A percentile compares a stretch with the other conserved stretches of the same genome.
Conservation (phyloP, 2,797 vertebrate species). For the Decapterus maruadsi region DNA sequence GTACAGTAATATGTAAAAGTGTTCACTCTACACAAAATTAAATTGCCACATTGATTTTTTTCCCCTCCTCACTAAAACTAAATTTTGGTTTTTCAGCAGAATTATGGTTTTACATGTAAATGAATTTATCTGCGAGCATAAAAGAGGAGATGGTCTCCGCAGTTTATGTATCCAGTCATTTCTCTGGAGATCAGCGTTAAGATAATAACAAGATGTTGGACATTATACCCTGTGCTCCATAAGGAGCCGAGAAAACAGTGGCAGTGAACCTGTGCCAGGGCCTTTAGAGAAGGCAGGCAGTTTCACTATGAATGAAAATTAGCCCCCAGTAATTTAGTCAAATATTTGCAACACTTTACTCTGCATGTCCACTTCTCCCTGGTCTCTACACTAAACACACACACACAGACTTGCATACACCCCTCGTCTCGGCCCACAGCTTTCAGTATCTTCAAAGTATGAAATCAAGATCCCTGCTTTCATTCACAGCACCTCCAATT, state of each 20-base stretch:
- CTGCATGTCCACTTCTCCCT: background rate
- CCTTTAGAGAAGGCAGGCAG: conserved; percentile 31
- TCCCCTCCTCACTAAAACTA: conserved; percentile 41
- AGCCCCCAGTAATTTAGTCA: conserved; percentile 39
- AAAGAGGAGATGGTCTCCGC: conserved; percentile 49
- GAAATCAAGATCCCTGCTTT: conserved; percentile 69
- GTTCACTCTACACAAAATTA: conserved; percentile 77
- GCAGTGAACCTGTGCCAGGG: conserved; percentile 26
- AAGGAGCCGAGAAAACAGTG: conserved; percentile 42
- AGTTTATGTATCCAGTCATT: conserved; percentile 32
- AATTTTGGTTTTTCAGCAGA: conserved; percentile 58
- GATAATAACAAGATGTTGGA: conserved; percentile 70
- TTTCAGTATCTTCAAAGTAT: conserved; percentile 64
- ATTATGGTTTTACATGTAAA: conserved; percentile 60
- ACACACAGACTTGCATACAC: background rate
- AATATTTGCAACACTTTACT: conserved; percentile 46
- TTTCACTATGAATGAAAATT: conserved; percentile 23
- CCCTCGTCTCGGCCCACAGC: conserved; percentile 31
- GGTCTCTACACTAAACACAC: background rate
- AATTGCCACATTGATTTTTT: conserved; percentile 73
- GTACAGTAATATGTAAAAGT: conserved; percentile 81
- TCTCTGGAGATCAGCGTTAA: conserved; percentile 52
- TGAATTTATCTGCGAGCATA: conserved; percentile 60
- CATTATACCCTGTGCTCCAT: conserved; percentile 47
- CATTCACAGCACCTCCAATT: conserved; percentile 70